phyloP scores from a whole-genome alignment of 2,113 vertebrate species.

The Tachycineta bicolor region DNA sequence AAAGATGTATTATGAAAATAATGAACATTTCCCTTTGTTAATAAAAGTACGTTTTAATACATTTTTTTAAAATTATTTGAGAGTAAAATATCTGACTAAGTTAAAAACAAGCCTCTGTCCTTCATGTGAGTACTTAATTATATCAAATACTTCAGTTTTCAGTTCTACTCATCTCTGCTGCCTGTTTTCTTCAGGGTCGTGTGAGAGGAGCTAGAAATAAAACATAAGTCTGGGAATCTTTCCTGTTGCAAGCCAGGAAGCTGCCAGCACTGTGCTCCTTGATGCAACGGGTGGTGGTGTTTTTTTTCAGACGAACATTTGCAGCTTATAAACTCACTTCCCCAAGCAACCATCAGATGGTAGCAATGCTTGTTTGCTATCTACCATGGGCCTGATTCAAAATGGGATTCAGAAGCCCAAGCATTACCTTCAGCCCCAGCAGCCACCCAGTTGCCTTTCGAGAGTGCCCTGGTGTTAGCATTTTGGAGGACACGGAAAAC shows the following conservation, averaged over 20 bases:
- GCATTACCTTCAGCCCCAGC: neutral
- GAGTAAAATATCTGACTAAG: neutral
- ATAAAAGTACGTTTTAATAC: neutral
- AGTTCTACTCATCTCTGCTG: neutral
- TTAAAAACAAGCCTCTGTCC: neutral
- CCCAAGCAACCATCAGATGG: slow-evolving; percentile 65
- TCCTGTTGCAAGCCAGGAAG: neutral
- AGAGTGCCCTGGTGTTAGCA: neutral
- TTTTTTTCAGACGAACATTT: neutral
- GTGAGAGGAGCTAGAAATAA: slow-evolving; percentile 30
- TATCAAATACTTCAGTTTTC: neutral
- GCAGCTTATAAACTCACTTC: slow-evolving; percentile 63
- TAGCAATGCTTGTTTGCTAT: slow-evolving; percentile 68
- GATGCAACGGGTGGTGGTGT: neutral
- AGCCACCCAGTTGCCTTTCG: neutral
- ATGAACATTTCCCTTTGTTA: neutral
- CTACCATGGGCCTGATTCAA: slow-evolving; percentile 16
- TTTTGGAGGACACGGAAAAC: neutral
- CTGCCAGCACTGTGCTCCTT: neutral
- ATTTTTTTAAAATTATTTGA: neutral
- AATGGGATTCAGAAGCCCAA: neutral
- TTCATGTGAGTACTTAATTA: neutral
- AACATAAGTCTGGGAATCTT: neutral
- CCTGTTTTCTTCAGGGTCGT: neutral
- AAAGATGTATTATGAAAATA: neutral